Percentiles rank a stretch among this genome's conserved stretches.
Conservation (phyloP, 2,113 vertebrate genomes). For the Todiramphus chloris region DNA sequence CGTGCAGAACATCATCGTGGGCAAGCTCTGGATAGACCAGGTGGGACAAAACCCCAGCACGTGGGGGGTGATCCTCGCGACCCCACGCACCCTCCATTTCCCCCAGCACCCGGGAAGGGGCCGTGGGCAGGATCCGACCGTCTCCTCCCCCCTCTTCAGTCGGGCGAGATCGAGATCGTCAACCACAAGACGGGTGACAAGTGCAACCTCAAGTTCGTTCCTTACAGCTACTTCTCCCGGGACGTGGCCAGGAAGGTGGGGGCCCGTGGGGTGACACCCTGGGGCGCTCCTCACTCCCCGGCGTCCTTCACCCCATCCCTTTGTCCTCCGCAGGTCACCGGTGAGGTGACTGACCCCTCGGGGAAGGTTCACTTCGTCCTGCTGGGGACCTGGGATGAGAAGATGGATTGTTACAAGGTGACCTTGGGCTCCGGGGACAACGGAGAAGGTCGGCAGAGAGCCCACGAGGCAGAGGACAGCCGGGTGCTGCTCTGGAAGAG, state of each 20-base stretch:
- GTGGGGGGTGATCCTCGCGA: no score
- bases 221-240: constrained; percentile 97
- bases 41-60: constrained; percentile 50
- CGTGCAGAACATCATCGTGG: constrained; percentile 98
- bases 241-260: constrained; percentile 92
- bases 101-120: neutral
- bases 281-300: neutral
- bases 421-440: constrained; percentile 82
- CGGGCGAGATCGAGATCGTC: constrained; percentile 94
- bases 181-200: constrained; percentile 94
- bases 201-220: constrained; percentile 95
- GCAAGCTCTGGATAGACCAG: constrained; percentile 98
- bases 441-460: constrained; percentile 83
- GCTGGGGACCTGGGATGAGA: constrained; percentile 96
- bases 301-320: neutral
- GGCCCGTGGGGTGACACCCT: neutral
- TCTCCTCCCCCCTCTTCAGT: constrained; percentile 69
- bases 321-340: constrained; percentile 82
- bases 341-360: constrained; percentile 88
- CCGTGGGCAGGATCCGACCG: neutral
- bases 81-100: neutral
- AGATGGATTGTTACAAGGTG: constrained; percentile 93
- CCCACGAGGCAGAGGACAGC: constrained; percentile 83
- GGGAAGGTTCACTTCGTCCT: constrained; percentile 92
- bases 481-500: constrained; percentile 86